phyloP scores from a whole-genome alignment of 2,113 vertebrate genomes.

The Labeo rohita region DNA sequence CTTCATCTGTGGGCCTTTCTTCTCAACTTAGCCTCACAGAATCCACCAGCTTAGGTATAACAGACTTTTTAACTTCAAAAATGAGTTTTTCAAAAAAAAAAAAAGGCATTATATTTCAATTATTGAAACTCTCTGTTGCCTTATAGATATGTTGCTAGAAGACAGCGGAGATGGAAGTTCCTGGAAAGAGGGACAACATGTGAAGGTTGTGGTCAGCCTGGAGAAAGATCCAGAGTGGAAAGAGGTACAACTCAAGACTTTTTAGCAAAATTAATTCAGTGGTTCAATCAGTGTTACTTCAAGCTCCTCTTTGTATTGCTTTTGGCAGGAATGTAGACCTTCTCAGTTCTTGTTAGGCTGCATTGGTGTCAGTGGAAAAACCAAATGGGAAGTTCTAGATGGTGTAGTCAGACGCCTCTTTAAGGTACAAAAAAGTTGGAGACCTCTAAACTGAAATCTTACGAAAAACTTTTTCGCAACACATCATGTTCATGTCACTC shows the following conservation, averaged over 20 bases:
- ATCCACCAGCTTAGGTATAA: constrained; percentile 57
- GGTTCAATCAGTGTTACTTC: neutral
- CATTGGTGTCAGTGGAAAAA: constrained; percentile 97
- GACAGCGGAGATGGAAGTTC: constrained; percentile 75
- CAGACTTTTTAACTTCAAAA: neutral
- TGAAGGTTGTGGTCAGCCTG: constrained; percentile 81
- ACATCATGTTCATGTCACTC: neutral
- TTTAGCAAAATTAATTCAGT: neutral
- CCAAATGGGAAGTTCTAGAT: constrained; percentile 97
- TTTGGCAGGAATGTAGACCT: constrained; percentile 48
- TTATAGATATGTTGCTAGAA: constrained; percentile 83
- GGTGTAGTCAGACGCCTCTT: constrained; percentile 93
- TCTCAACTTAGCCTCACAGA: constrained; percentile 80
- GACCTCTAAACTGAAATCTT: neutral
- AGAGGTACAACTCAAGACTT: constrained; percentile 46
- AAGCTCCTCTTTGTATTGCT: neutral
- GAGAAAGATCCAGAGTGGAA: constrained; percentile 47
- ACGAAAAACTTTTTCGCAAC: neutral
- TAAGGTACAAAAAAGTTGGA: constrained; percentile 79
- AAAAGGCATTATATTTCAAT: neutral
- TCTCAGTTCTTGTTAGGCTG: constrained; percentile 85
- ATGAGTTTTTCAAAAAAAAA: neutral
- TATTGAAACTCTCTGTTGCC: neutral
- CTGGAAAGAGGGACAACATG: constrained; percentile 82
- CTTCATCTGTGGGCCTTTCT: constrained; percentile 67